Evolutionary conservation across 1,140 invertebrate genomes (phyloP).

Genomic region (Ruditapes philippinarum): DNA sequence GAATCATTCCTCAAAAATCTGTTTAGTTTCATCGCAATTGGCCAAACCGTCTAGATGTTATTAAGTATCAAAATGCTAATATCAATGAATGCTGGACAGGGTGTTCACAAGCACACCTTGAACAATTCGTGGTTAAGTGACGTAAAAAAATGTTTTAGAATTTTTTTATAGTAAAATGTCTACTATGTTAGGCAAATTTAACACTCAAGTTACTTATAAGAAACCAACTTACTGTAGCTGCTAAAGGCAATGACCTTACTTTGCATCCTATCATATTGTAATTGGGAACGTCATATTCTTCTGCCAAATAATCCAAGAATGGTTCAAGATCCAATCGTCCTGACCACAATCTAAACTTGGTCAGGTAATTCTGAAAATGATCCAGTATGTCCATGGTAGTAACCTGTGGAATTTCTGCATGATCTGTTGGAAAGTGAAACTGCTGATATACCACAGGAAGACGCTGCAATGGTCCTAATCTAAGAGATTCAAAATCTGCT

Average conservation of each 20-base stretch:
- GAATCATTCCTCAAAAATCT: too few species aligned
- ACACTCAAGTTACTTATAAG: too few species aligned
- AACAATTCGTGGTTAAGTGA: too few species aligned
- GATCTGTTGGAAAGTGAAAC: conserved; percentile 82
- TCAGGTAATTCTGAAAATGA: conserved; percentile 79
- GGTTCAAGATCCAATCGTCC: conserved; percentile 78
- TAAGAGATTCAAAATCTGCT: conserved; percentile 76
- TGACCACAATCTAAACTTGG: conserved; percentile 78
- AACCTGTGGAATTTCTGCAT: conserved; percentile 80
- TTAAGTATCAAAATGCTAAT: too few species aligned
- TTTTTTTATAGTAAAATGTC: too few species aligned
- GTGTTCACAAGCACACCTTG: too few species aligned
- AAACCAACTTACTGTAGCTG: conserved; percentile 77
- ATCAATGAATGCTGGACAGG: too few species aligned
- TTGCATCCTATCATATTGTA: conserved; percentile 83
- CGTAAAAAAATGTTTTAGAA: too few species aligned
- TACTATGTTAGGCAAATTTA: too few species aligned
- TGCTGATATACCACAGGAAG: conserved; percentile 81
- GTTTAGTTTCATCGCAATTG: too few species aligned
- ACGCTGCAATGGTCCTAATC: conserved; percentile 82
- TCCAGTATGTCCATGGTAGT: conserved; percentile 82
- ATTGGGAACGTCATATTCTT: conserved; percentile 73
- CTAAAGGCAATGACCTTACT: conserved; percentile 82
- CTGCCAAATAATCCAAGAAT: conserved; percentile 81
- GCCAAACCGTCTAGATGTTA: too few species aligned